phyloP scores from a whole-genome alignment of 2,888 invertebrate species.

The Dasypolia templi region DNA sequence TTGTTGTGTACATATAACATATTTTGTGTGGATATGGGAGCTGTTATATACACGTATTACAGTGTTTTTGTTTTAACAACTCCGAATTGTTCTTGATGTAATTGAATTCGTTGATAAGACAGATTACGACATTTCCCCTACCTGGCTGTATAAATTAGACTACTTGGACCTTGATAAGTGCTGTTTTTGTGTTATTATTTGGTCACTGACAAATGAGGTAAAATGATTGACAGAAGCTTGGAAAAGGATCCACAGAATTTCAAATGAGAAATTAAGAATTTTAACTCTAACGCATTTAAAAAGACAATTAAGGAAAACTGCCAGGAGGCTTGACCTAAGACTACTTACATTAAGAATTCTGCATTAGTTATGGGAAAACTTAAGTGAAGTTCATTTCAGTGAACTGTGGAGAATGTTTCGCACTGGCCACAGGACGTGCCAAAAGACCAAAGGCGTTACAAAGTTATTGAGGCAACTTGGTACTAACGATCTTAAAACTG shows the following conservation, averaged over 20 bases:
- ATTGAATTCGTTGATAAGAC: conserved; percentile 23
- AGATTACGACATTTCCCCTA: conserved; percentile 37
- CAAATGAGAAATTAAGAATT: background rate
- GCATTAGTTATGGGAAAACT: background rate
- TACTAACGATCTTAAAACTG: background rate
- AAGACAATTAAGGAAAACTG: background rate
- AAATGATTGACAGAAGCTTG: background rate
- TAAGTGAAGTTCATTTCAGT: background rate
- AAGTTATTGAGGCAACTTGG: background rate
- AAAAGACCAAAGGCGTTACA: background rate
- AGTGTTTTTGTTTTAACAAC: conserved; percentile 30
- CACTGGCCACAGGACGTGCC: background rate
- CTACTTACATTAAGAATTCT: too few relatives aligned
- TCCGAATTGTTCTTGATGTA: conserved; percentile 50
- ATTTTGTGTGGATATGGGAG: conserved; percentile 45
- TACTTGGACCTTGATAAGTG: background rate
- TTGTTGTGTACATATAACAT: conserved; percentile 55
- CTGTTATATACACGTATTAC: conserved; percentile 29
- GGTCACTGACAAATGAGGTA: background rate
- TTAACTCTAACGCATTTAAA: too few relatives aligned
- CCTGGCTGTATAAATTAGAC: background rate
- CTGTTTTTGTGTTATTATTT: background rate
- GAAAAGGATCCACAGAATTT: background rate
- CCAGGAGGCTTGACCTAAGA: background rate
- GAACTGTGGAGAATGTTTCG: background rate